Conservation (phyloP, 2,888 invertebrate genomes). For the Callinectes sapidus region DNA sequence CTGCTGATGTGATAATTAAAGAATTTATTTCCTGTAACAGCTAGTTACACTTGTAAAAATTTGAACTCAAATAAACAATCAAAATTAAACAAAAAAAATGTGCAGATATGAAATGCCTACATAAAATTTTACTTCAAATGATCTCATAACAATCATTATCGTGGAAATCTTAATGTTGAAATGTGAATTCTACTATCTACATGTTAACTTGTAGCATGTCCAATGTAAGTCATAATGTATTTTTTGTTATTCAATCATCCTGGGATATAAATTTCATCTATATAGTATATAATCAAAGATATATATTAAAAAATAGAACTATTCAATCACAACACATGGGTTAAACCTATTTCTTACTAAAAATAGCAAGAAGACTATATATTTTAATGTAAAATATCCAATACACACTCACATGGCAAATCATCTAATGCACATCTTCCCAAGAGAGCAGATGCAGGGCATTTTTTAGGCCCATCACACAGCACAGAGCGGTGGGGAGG, state of each 20-base stretch:
- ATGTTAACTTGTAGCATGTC: neutral
- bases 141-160: neutral
- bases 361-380: neutral
- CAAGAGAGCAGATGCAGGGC: neutral
- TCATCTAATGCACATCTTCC: conserved; percentile 36
- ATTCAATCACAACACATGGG: neutral
- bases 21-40: neutral
- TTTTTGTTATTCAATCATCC: neutral
- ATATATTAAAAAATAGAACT: neutral
- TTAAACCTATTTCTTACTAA: conserved; percentile 10
- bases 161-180: neutral
- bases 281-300: neutral
- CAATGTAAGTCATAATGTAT: neutral
- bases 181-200: neutral
- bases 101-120: too few species aligned
- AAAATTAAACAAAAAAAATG: too few species aligned
- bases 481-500: conserved; percentile 43
- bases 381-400: conserved; percentile 28
- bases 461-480: conserved; percentile 11
- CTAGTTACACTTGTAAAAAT: neutral
- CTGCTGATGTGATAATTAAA: neutral
- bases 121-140: neutral
- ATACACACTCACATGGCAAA: conserved; percentile 58
- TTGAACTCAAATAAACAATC: too few species aligned
- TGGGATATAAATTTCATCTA: neutral